These are phyloP conservation scores for Plecturocebus donacophilus DNA, from an alignment of 2,113 vertebrate species.

Conservation along the genomic window DNA sequence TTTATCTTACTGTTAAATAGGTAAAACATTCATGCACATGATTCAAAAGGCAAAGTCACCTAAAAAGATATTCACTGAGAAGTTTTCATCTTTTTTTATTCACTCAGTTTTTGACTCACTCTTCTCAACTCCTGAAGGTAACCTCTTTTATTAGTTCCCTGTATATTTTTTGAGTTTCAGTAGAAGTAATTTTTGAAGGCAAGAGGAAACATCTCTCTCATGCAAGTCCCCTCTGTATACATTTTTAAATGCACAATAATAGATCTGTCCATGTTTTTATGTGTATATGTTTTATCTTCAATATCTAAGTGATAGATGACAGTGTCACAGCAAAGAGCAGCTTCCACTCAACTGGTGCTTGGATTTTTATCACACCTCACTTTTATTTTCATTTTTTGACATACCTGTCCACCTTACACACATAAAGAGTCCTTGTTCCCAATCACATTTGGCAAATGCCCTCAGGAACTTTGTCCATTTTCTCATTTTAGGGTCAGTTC, in stretches of 20 bases:
- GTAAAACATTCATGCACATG: neutral
- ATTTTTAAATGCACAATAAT: neutral
- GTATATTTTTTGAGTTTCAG: neutral
- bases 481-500: neutral
- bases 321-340: neutral
- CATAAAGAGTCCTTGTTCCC: neutral
- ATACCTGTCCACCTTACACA: neutral
- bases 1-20: neutral
- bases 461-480: neutral
- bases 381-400: neutral
- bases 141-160: neutral
- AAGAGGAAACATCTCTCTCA: neutral
- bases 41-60: neutral
- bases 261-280: neutral
- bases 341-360: neutral
- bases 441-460: neutral
- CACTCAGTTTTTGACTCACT: neutral
- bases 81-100: neutral
- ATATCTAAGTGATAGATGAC: neutral
- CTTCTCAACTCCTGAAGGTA: neutral
- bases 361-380: neutral
- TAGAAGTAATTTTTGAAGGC: neutral
- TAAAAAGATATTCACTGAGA: neutral
- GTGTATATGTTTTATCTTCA: neutral
- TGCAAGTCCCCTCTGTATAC: neutral